A percentile compares a stretch with the other conserved stretches of the same genome.
Evolutionary conservation across 2,113 vertebrate species (phyloP).

Genomic region (Neogobius melanostomus): DNA sequence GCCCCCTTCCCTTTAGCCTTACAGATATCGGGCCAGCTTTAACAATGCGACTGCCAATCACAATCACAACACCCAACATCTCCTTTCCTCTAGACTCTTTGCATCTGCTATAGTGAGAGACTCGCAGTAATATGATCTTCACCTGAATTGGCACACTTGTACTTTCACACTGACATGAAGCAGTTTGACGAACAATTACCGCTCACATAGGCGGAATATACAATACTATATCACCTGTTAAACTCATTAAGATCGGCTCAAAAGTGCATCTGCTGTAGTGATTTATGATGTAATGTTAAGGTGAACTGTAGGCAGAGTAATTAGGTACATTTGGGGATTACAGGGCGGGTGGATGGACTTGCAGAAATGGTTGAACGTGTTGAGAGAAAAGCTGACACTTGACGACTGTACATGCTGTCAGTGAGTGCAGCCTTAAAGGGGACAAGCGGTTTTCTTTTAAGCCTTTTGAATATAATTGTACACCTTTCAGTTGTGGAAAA

Average conservation of each 20-base stretch:
- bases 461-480: no score
- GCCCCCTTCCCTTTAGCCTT: constrained; percentile 14
- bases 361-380: constrained; percentile 9
- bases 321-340: constrained; percentile 29
- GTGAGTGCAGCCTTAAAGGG: constrained; percentile 17
- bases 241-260: constrained; percentile 38
- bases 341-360: constrained; percentile 28
- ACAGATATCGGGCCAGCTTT: constrained; percentile 16
- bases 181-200: constrained; percentile 52
- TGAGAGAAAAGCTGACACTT: constrained; percentile 52
- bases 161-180: constrained; percentile 52
- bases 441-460: no score
- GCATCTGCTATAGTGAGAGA: constrained; percentile 45
- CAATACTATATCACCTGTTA: constrained; percentile 34
- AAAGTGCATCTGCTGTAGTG: constrained; percentile 1
- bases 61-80: constrained; percentile 22
- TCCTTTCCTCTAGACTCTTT: constrained; percentile 25
- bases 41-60: constrained; percentile 26
- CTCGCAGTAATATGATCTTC: constrained; percentile 30
- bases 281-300: constrained; percentile 27
- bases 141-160: constrained; percentile 44
- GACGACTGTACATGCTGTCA: constrained; percentile 52
- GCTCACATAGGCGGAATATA: constrained; percentile 28
- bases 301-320: constrained; percentile 27
- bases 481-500: no score